phyloP scores from a whole-genome alignment of 2,113 vertebrate genomes.

The Ictidomys tridecemlineatus region DNA sequence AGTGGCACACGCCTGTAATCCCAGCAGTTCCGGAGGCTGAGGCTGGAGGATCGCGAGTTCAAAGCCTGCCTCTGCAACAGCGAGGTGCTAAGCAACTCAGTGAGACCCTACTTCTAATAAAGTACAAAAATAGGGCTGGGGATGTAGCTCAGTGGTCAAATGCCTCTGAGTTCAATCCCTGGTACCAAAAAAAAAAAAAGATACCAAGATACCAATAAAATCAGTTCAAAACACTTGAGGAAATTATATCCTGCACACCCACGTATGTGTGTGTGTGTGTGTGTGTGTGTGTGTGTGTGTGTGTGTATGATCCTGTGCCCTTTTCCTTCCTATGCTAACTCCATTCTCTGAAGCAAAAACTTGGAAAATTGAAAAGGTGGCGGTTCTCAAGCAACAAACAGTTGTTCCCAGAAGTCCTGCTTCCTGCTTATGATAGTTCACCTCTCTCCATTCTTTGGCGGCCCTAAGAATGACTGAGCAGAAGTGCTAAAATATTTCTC shows the following conservation, averaged over 20 bases:
- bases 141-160: too few relatives aligned
- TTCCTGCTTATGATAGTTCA: background rate
- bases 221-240: background rate
- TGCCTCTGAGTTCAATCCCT: too few relatives aligned
- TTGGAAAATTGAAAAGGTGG: background rate
- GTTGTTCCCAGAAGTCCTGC: slow-evolving; percentile 9
- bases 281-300: too few relatives aligned
- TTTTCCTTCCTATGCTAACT: slow-evolving; percentile 16
- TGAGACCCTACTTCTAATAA: too few relatives aligned
- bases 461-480: slow-evolving; percentile 11
- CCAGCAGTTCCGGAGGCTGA: too few relatives aligned
- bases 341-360: slow-evolving; percentile 43
- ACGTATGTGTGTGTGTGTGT: background rate
- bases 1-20: too few relatives aligned
- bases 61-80: too few relatives aligned
- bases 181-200: too few relatives aligned
- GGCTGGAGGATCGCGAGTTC: too few relatives aligned
- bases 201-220: background rate
- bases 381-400: background rate
- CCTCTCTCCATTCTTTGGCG: background rate
- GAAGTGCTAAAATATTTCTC: slow-evolving; percentile 5
- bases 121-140: too few relatives aligned
- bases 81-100: too few relatives aligned
- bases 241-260: background rate
- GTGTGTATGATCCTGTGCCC: background rate